Conservation (phyloP, 2,113 vertebrate genomes). For the Engraulis encrasicolus region DNA sequence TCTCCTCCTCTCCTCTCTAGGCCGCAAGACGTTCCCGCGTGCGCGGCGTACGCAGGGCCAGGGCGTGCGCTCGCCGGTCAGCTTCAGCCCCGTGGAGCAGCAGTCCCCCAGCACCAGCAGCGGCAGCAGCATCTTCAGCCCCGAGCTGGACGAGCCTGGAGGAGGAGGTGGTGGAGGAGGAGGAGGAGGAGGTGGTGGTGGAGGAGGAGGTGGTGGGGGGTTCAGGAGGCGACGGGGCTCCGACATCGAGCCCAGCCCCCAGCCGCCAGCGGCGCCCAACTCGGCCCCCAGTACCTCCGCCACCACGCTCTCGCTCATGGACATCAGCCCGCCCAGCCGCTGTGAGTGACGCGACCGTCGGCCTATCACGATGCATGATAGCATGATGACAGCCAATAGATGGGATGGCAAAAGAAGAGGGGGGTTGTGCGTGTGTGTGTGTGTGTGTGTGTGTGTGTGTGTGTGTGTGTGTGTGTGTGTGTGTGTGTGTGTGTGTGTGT, state of each 20-base stretch:
- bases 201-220: too few relatives aligned
- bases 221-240: constrained; percentile 83
- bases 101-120: constrained; percentile 95
- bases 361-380: background rate
- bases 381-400: too few relatives aligned
- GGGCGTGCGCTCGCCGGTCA: constrained; percentile 90
- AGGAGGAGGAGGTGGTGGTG: too few relatives aligned
- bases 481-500: background rate
- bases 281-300: background rate
- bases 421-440: background rate
- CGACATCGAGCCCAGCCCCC: constrained; percentile 87
- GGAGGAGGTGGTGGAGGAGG: too few relatives aligned
- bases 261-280: too few relatives aligned
- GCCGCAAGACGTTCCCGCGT: constrained; percentile 96
- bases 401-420: too few relatives aligned
- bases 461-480: background rate
- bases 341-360: constrained; percentile 78
- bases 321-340: constrained; percentile 97
- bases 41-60: constrained; percentile 93
- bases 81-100: constrained; percentile 93
- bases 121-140: constrained; percentile 93
- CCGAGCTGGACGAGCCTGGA: constrained; percentile 88
- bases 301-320: constrained; percentile 92
- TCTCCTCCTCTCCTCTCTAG: constrained; percentile 63
- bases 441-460: background rate